A percentile compares a stretch with the other conserved stretches of the same genome.
Evolutionary conservation across 2,797 vertebrate genomes (phyloP).

Genomic region (Sebastes hubbsi): DNA sequence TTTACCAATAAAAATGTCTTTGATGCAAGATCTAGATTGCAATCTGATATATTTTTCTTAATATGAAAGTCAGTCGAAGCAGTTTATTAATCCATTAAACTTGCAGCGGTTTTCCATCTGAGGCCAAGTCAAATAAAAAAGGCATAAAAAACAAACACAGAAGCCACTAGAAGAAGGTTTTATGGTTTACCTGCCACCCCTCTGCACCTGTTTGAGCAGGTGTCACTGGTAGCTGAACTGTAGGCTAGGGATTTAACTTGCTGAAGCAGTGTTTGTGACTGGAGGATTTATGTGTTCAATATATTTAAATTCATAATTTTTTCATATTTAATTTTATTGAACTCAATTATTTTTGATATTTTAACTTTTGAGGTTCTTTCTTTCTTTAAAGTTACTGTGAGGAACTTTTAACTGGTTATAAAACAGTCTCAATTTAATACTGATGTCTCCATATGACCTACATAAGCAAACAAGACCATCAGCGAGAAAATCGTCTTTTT

Average conservation of each 20-base stretch:
- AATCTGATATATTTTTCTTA: background rate
- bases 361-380: rapidly evolving
- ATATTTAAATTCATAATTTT: background rate
- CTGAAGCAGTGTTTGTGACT: background rate
- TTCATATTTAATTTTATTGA: background rate
- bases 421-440: background rate
- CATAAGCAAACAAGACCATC: background rate
- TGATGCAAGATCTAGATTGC: background rate
- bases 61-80: background rate
- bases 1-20: background rate
- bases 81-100: background rate
- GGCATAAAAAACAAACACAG: background rate
- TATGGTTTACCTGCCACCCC: background rate
- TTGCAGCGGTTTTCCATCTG: background rate
- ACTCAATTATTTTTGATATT: no score
- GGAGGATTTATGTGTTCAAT: background rate
- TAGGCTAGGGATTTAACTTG: background rate
- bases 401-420: background rate
- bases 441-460: background rate
- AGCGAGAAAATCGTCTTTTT: no score
- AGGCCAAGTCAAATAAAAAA: background rate
- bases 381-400: background rate
- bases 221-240: background rate
- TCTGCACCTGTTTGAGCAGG: background rate
- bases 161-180: background rate